Evolutionary conservation across 2,888 invertebrate genomes (phyloP).

Genomic region (Philonicus albiceps): DNA sequence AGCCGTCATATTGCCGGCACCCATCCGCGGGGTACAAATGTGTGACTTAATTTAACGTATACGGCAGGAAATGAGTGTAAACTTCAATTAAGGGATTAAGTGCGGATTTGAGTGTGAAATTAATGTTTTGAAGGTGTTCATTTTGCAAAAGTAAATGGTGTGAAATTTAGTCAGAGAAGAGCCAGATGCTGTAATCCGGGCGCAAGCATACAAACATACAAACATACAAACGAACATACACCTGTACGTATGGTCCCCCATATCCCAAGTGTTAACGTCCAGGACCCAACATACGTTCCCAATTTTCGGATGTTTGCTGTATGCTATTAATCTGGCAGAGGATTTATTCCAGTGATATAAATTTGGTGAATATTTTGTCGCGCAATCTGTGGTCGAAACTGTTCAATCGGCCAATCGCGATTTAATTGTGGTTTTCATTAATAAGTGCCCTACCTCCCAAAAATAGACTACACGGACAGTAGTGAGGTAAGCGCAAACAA

Average conservation of each 20-base stretch:
- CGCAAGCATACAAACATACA: background rate
- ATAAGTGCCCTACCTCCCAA: background rate
- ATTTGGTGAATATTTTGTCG: background rate
- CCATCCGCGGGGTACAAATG: slow-evolving; percentile 6
- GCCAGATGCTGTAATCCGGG: background rate
- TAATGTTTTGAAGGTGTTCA: slow-evolving; percentile 21
- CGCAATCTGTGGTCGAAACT: background rate
- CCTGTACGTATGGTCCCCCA: too few relatives aligned
- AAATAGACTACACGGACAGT: background rate
- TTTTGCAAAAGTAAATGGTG: slow-evolving; percentile 7
- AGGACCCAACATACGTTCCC: background rate
- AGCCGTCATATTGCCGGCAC: background rate
- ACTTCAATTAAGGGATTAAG: slow-evolving; percentile 33
- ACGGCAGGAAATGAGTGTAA: slow-evolving; percentile 9
- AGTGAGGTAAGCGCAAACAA: background rate
- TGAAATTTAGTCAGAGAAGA: background rate
- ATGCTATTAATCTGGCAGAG: background rate
- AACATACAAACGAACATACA: background rate
- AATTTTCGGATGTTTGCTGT: background rate
- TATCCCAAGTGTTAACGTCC: background rate
- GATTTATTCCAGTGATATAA: background rate
- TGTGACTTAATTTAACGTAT: slow-evolving; percentile 15
- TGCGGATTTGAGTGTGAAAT: slow-evolving; percentile 5
- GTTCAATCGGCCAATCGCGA: background rate
- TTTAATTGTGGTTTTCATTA: background rate